Conservation (phyloP, 2,113 vertebrate genomes). For the Dendrocopos noguchii region DNA sequence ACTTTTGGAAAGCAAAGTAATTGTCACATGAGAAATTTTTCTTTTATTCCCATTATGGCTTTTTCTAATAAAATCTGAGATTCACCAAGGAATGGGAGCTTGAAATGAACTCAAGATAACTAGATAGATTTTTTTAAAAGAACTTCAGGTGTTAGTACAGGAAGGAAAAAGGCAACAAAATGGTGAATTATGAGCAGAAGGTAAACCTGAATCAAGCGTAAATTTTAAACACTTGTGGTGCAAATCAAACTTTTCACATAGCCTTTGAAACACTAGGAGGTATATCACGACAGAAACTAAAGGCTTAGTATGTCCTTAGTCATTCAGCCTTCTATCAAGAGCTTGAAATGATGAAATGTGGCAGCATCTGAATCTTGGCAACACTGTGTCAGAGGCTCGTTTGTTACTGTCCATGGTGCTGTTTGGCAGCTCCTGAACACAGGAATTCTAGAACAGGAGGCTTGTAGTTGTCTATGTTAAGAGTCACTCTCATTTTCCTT, state of each 20-base stretch:
- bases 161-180: not conserved
- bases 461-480: not conserved
- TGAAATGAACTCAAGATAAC: not conserved
- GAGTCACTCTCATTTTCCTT: not conserved
- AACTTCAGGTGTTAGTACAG: not conserved
- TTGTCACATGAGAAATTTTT: not conserved
- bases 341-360: not conserved
- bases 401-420: conserved; percentile 75
- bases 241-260: not conserved
- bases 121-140: not conserved
- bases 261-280: not conserved
- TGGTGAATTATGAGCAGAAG: not conserved
- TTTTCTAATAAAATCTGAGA: not conserved
- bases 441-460: too few species aligned
- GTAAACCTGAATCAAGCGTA: not conserved
- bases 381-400: fast-evolving
- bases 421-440: not conserved
- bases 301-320: not conserved
- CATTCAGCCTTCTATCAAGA: not conserved
- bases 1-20: not conserved
- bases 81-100: not conserved
- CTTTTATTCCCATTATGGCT: not conserved
- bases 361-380: not conserved
- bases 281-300: not conserved
- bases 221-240: not conserved